Evolutionary conservation across 2,113 vertebrate genomes (phyloP), one percentile per base, ranked within the genome.

Genomic region (Hippocampus comes): DNA sequence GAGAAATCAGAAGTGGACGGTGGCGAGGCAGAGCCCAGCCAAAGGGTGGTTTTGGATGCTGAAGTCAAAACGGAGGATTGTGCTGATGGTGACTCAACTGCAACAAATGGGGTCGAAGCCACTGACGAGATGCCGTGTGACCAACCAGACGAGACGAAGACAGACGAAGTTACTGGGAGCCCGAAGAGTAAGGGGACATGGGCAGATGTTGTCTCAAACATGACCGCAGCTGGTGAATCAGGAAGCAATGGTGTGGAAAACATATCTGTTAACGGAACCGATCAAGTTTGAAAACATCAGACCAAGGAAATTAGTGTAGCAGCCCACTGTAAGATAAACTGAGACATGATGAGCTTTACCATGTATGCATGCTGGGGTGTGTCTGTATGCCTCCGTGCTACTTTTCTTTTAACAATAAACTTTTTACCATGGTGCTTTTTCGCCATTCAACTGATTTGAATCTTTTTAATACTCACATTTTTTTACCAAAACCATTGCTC

Each of bases 131-230:
- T 71, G 2, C 61, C 70, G 43, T 25, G 38, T n/a, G 76, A 75
- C 20, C 63, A 15, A 53, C 34, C 46, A 20, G 70, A 55, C 43
- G 34, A 72, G 60, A 60, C 18, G 6, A 78, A 77, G 70, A 61
- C 74, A 76, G 71, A 38, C 1, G 15, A 74, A 56, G 66, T 81
- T 55, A 80, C 71, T 48, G 12, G 9, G 76, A 69, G 43, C 74
- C 30, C 80, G 9, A 86, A 83, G 48, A 86, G 73, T 70, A 80
- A 85, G 49, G 74, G 69, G 25, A 86, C 75, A 5, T 88, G 84
- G 78, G 85, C 81, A 21, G 84, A 82, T 72, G 73, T 72, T 41
- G 82, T 84, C 48, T 84, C 89, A 49, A 90, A 90, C 57, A 18
- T 75, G 5, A 17, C 25, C 12, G 15, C 74, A 56, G 55, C 65